Conservation (phyloP, 2,113 vertebrate genomes). For the Panurus biarmicus region DNA sequence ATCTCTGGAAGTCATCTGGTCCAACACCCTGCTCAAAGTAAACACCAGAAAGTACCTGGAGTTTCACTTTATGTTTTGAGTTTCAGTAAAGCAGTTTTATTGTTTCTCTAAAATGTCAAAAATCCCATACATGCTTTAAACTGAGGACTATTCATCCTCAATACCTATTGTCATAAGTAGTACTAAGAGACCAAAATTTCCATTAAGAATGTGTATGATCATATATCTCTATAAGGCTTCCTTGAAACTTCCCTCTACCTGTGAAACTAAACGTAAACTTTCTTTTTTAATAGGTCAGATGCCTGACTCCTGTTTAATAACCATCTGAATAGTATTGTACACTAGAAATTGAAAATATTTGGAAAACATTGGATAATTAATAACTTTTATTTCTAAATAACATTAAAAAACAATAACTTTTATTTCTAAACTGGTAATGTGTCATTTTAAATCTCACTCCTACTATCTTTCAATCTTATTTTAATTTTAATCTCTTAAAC, state of each 20-base stretch:
- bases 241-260: background rate
- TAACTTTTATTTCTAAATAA: background rate
- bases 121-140: background rate
- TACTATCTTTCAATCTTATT: background rate
- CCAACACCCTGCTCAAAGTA: background rate
- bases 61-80: background rate
- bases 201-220: background rate
- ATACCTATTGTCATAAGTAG: background rate
- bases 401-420: background rate
- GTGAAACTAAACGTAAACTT: background rate
- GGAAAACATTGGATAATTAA: background rate
- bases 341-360: background rate
- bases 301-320: background rate
- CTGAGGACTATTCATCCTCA: background rate
- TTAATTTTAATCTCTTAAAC: background rate
- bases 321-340: background rate
- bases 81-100: background rate
- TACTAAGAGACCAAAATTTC: background rate
- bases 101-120: background rate
- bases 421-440: background rate
- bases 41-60: background rate
- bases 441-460: background rate
- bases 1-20: background rate
- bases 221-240: background rate
- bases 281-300: background rate